Base-by-base conservation (phyloP, 37 sponge, comb jelly and placozoan genomes). In the Halichondria panicea region DNA sequence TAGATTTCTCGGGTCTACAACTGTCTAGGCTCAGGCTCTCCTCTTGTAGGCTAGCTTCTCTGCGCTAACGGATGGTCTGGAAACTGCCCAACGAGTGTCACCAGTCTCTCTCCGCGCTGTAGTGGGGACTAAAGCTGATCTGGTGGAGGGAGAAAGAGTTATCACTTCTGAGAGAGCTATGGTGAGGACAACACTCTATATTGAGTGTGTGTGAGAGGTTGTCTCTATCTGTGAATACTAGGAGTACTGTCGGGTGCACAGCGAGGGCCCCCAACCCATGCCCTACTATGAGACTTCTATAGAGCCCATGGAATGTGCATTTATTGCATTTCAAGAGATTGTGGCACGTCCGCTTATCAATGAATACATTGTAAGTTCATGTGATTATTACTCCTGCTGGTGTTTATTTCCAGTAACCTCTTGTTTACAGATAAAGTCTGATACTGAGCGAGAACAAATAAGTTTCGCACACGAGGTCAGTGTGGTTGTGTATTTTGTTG, bases 321-420 rank as follows among this genome's bases (percentile, higher is more conserved):
- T 66, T 25, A 62, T 56, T 4, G 64, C 79, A 2, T 80, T 90
- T 52, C 61, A 71, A 59, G 85, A 90, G 63, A 84, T 84, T 22
- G 42, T 90, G 40, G 80, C 90, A 41, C 80, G 78, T 4, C 90
- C 85, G 1, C 80, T 80, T 34, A 90, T 90, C 46, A 84, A 80
- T 27, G 77, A 81, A 32, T 46, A 70, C 50, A 68, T 90, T 66
- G 90, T 90, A 57, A 84, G 85, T 79, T 28, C 13, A 8, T 57
- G 61, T 36, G 13, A 7, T 25, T 12, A 24, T 58, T 58, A 58
- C 25, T 58, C 6, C 27, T 12, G 8, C 24, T 58, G 24, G 60
- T 58, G 25, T 11, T 58, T 50, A 13, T 46, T 11, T 59, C 18
- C 3, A 13, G n/a, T 32, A 34, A 38, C 36, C 36, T 3, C 39